Base-by-base conservation (phyloP, 2,113 vertebrate genomes). In the Rhinolophus sinicus region DNA sequence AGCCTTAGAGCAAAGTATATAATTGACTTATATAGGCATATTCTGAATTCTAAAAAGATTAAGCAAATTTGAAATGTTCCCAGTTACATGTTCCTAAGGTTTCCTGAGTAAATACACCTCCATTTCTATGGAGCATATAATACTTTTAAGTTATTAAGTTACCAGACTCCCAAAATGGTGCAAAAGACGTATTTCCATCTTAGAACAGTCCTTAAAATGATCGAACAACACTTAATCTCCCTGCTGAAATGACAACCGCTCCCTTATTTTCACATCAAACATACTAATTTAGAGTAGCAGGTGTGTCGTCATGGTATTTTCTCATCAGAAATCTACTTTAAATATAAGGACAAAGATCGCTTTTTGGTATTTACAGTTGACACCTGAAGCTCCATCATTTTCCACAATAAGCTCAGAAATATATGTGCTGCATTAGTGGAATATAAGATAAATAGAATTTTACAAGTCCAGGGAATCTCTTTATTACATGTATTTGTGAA, bases 61-160 rank as follows among this genome's bases (percentile, higher is more conserved):
- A 98, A 95, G 33, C 89, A 88, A 97, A 77, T 97, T 97, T 69
- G 97, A 97, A 98, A 96, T 92, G 52, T 83, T 97, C 87, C 93
- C 90, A 98, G 97, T 98, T 97, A 92, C 90, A 83, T 91, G 60
- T 93, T 98, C 64, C 69, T 97, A 95, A 96, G 94, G 69, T 96
- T 93, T 96, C 14, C 86, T 73, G 88, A 96, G 52, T 91, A 97
- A 98, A 98, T 87, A 94, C 12, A 35, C 85, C 77, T 97, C 75
- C 28, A 70, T 96, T 94, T 98, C 92, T 95, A 47, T 77, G 98
- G 75, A 92, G 30, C 13, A 85, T 95, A 94, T 94, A 96, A 93
- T 76, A 93, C 54, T 60, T 97, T 95, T 58, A 97, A 96, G 13
- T 73, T 98, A 76, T 58, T 98, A 97, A 97, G 87, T 96, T 93